These are phyloP conservation scores for Apotomis betuletana DNA, from an alignment of 2,888 invertebrate genomes.

Conservation along the genomic window DNA sequence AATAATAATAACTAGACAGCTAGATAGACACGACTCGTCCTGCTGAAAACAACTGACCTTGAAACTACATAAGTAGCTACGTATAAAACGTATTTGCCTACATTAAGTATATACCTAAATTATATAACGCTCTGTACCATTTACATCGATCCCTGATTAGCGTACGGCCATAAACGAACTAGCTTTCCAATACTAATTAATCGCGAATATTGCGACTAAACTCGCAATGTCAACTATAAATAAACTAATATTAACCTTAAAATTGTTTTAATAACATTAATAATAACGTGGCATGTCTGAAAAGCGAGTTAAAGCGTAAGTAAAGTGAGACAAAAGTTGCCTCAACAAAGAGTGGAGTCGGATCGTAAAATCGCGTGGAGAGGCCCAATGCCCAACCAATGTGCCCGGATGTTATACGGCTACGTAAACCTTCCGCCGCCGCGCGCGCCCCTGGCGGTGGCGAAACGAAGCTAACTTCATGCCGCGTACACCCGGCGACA, in stretches of 20 bases:
- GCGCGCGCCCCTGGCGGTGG: conserved; percentile 75
- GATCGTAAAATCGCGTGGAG: conserved; percentile 75
- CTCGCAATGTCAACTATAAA: conserved; percentile 44
- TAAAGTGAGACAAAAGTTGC: conserved; percentile 73
- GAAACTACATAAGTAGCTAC: conserved; percentile 29
- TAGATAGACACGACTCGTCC: conserved; percentile 11
- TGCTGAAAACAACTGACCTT: conserved; percentile 43
- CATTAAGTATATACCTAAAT: background rate
- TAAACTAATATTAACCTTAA: conserved; percentile 68
- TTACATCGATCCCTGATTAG: conserved; percentile 38
- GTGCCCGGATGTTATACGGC: conserved; percentile 81
- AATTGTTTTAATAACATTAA: conserved; percentile 47
- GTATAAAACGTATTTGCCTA: conserved; percentile 6
- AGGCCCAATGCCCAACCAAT: conserved; percentile 72
- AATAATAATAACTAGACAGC: background rate
- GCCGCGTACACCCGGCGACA: conserved; percentile 70
- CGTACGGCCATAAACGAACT: conserved; percentile 57
- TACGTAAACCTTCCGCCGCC: conserved; percentile 83
- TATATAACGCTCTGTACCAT: conserved; percentile 27
- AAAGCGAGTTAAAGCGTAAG: conserved; percentile 65
- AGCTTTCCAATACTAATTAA: conserved; percentile 50
- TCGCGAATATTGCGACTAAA: conserved; percentile 21
- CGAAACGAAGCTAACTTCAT: conserved; percentile 75
- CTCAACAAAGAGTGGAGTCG: conserved; percentile 74
- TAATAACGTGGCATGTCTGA: conserved; percentile 53